These are phyloP conservation scores for Villa cingulata DNA, from an alignment of 2,888 invertebrate genomes.

Conservation along the genomic window DNA sequence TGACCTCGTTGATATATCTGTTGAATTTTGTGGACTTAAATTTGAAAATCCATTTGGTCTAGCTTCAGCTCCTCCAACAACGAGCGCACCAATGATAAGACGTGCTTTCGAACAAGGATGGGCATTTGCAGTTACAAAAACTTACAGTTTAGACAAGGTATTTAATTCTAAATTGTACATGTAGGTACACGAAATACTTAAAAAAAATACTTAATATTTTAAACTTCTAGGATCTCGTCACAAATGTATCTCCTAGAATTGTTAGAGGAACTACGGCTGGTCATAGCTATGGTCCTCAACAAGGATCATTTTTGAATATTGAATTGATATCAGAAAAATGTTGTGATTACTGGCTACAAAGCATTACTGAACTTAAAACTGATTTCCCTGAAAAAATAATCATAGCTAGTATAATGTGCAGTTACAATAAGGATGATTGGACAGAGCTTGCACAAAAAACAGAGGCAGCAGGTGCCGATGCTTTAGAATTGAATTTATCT, in stretches of 20 bases:
- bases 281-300: constrained; percentile 86
- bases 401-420: constrained; percentile 94
- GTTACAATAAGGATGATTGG: constrained; percentile 81
- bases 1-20: constrained; percentile 85
- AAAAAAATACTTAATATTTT: constrained; percentile 9
- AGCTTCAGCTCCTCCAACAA: constrained; percentile 94
- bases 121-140: constrained; percentile 97
- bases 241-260: constrained; percentile 94
- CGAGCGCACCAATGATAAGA: constrained; percentile 87
- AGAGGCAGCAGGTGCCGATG: constrained; percentile 78
- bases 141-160: constrained; percentile 87
- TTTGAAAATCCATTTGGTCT: constrained; percentile 96
- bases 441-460: constrained; percentile 61
- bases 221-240: constrained; percentile 84
- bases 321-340: constrained; percentile 97
- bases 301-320: constrained; percentile 91
- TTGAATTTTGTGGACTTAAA: constrained; percentile 82
- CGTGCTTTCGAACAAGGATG: constrained; percentile 92
- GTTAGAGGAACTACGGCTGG: constrained; percentile 88
- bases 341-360: constrained; percentile 82
- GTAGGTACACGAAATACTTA: background rate
- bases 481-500: constrained; percentile 87
- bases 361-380: constrained; percentile 72
- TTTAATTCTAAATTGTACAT: too few species aligned
- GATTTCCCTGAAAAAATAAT: constrained; percentile 87